Base-by-base conservation (phyloP, 2,797 vertebrate species). In the Phaenicophaeus curvirostris region DNA sequence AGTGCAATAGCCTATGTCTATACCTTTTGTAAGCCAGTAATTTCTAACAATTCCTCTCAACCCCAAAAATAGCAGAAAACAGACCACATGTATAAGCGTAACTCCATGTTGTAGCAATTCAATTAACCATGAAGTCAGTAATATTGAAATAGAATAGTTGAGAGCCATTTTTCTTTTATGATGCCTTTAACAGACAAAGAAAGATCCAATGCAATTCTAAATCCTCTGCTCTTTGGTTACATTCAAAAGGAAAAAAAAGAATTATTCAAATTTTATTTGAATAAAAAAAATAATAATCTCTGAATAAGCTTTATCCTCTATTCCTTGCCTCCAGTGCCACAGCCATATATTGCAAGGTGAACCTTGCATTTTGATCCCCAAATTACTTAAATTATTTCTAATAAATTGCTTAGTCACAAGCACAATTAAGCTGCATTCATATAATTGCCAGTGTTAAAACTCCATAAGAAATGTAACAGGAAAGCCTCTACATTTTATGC, bases 251-350 rank as follows among this genome's bases (percentile, higher is more conserved):
- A 78, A 44, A 30, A 30, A 50, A 35, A 30, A 33, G 25, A 79
- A n/a, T 33, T 85, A 21, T 89, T 42, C 42, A 88, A 92, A 93
- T 79, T 90, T 87, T 79, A 84, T 93, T 96, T 90, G 48, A 80
- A 85, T 48, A 86, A 89, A 86, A 79, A 88, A 91, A n/a, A n/a
- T n/a, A 87, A 85, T 39, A 77, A 63, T 13, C 39, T 82, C 67
- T 74, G 37, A 87, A 85, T 87, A 87, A 94, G 39, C 30, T 73
- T 39, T 74, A 5, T 28, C 31, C 31, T 65, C n/a, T 27, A 16
- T 66, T 85, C 30, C 11, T 84, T 75, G 53, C 35, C 42, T 84
- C 33, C 31, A 48, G 35, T 74, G 53, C 67, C 50, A 89, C 53
- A 77, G 15, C 9, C 13, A 37, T 50, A 12, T 35, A 89, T 75